These are phyloP conservation scores for Percopsis transmontana DNA, from an alignment of 2,113 vertebrate species.

Conservation along the genomic window DNA sequence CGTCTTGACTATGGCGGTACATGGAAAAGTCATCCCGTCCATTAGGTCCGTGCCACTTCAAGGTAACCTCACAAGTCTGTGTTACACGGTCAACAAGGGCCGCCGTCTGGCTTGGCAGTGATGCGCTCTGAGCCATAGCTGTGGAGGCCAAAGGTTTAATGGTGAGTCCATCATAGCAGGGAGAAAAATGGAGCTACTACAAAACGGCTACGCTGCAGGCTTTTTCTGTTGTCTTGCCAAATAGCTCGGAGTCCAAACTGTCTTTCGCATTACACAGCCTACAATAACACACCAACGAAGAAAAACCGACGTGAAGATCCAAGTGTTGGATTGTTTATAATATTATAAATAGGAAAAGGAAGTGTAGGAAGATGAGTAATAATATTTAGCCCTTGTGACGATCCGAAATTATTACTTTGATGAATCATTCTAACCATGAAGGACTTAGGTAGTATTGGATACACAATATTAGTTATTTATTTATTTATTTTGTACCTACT, in stretches of 20 bases:
- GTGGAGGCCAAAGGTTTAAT: slow-evolving; percentile 59
- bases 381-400: slow-evolving; percentile 29
- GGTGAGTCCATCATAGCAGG: slow-evolving; percentile 34
- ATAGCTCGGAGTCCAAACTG: too few species aligned
- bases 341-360: too few species aligned
- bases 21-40: slow-evolving; percentile 53
- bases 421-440: too few species aligned
- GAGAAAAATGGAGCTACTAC: slow-evolving; percentile 51
- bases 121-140: slow-evolving; percentile 47
- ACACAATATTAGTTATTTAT: too few species aligned
- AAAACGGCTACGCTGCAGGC: slow-evolving; percentile 21
- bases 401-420: background rate
- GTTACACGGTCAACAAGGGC: slow-evolving; percentile 37
- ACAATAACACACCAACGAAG: too few species aligned
- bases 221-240: slow-evolving; percentile 12
- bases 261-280: too few species aligned
- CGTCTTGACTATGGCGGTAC: slow-evolving; percentile 31
- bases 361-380: background rate
- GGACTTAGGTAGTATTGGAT: too few species aligned
- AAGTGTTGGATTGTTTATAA: too few species aligned
- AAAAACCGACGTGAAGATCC: too few species aligned
- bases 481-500: too few species aligned
- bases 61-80: slow-evolving; percentile 57
- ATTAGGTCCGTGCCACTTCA: slow-evolving; percentile 60
- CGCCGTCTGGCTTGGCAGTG: slow-evolving; percentile 18